phyloP scores from a whole-genome alignment of 2,113 vertebrate species.

The Smithornis capensis region DNA sequence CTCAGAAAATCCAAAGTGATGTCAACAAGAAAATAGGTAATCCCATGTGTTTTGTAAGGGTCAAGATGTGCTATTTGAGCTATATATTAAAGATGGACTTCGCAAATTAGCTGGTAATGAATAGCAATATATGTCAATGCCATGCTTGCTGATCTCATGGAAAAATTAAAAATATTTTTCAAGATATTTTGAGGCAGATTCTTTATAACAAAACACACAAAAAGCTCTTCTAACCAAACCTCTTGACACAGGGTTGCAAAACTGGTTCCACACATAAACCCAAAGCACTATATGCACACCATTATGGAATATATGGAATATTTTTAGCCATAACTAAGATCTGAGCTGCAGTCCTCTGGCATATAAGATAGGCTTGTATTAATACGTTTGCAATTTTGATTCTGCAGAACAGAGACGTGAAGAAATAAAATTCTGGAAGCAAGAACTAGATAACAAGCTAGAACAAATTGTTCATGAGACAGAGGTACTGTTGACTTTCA shows the following conservation, averaged over 20 bases:
- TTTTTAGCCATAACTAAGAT: background rate
- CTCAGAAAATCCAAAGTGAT: slow-evolving; percentile 80
- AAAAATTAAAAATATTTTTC: background rate
- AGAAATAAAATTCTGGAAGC: slow-evolving; percentile 87
- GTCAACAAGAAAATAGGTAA: slow-evolving; percentile 86
- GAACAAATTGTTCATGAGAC: slow-evolving; percentile 81
- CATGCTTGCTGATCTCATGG: background rate
- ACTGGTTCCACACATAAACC: background rate
- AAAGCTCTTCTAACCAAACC: background rate
- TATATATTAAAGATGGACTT: background rate
- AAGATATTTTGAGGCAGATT: background rate
- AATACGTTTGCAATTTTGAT: background rate
- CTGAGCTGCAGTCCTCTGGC: background rate
- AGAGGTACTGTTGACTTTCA: slow-evolving; percentile 74
- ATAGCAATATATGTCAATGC: background rate
- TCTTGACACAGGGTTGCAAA: background rate
- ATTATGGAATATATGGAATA: background rate
- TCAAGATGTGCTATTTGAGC: background rate
- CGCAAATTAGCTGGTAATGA: background rate
- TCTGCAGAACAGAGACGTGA: slow-evolving; percentile 83
- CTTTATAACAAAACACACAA: background rate
- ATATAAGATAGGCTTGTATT: background rate
- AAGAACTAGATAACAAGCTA: slow-evolving; percentile 84
- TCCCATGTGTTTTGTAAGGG: background rate
- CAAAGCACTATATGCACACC: background rate